phyloP scores from a whole-genome alignment of 1,140 invertebrate genomes.

The Melanaphis sacchari region DNA sequence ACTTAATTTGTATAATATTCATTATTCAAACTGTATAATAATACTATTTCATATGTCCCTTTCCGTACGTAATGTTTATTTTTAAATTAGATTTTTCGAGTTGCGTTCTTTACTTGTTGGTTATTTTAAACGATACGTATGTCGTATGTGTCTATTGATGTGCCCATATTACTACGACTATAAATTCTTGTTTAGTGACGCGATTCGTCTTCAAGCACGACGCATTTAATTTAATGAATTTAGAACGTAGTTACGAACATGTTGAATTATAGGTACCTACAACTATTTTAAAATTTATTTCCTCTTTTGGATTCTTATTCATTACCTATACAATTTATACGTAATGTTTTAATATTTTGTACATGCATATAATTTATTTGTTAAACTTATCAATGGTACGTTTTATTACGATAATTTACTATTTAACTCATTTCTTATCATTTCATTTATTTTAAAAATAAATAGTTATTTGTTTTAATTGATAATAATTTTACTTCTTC shows the following conservation, averaged over 20 bases:
- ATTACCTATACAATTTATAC: neutral
- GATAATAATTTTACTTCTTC: neutral
- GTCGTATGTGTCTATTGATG: neutral
- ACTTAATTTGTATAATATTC: neutral
- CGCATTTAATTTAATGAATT: slow-evolving; percentile 14
- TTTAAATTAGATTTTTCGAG: neutral
- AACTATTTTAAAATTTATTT: slow-evolving; percentile 13
- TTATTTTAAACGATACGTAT: neutral
- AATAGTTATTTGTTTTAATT: neutral
- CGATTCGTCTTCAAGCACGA: neutral
- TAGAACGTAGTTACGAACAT: neutral
- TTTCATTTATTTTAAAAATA: neutral
- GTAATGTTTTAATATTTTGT: neutral
- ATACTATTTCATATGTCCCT: neutral
- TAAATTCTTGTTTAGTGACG: slow-evolving; percentile 12
- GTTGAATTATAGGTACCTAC: neutral
- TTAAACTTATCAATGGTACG: neutral
- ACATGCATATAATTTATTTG: neutral
- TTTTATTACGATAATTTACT: neutral
- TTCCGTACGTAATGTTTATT: neutral
- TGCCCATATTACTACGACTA: neutral
- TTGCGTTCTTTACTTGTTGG: neutral
- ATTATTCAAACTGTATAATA: neutral
- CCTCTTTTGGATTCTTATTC: neutral
- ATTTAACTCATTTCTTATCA: neutral